Percentiles rank a stretch among this genome's conserved stretches.
Conservation (phyloP, 2,113 vertebrate genomes). For the Tenebrosternarchus preto region DNA sequence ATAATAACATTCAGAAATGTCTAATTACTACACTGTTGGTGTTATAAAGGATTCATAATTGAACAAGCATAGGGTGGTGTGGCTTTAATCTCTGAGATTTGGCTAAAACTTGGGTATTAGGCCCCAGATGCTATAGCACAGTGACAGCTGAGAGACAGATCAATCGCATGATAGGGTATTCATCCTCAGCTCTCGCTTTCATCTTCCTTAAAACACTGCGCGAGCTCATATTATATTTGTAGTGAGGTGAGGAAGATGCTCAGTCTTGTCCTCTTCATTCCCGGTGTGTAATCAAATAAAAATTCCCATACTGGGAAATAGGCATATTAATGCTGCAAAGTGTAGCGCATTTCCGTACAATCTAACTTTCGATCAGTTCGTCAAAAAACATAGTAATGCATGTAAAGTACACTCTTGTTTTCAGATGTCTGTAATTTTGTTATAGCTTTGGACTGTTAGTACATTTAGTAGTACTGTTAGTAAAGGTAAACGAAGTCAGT, state of each 20-base stretch:
- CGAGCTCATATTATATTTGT: slow-evolving; percentile 32
- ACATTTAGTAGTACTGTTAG: too few species aligned
- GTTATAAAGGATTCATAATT: not conserved
- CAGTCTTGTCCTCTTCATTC: slow-evolving; percentile 14
- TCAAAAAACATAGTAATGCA: too few species aligned
- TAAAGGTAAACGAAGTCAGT: too few species aligned
- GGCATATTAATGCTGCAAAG: not conserved
- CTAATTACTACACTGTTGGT: not conserved
- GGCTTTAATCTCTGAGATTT: slow-evolving; percentile 16
- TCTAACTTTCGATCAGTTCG: not conserved
- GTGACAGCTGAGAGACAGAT: slow-evolving; percentile 32
- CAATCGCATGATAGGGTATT: slow-evolving; percentile 31
- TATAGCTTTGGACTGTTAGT: too few species aligned
- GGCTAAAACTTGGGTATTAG: not conserved
- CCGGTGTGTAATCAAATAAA: slow-evolving; percentile 19
- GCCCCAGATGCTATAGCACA: not conserved
- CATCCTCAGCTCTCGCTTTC: slow-evolving; percentile 28
- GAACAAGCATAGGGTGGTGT: not conserved
- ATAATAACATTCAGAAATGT: not conserved
- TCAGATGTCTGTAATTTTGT: too few species aligned
- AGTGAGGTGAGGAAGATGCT: slow-evolving; percentile 21
- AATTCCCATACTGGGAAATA: not conserved
- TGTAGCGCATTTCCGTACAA: not conserved
- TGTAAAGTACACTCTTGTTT: too few species aligned
- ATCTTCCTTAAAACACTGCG: slow-evolving; percentile 39